Evolutionary conservation across 2,113 vertebrate species (phyloP).

Genomic region (Stigmatopora nigra): DNA sequence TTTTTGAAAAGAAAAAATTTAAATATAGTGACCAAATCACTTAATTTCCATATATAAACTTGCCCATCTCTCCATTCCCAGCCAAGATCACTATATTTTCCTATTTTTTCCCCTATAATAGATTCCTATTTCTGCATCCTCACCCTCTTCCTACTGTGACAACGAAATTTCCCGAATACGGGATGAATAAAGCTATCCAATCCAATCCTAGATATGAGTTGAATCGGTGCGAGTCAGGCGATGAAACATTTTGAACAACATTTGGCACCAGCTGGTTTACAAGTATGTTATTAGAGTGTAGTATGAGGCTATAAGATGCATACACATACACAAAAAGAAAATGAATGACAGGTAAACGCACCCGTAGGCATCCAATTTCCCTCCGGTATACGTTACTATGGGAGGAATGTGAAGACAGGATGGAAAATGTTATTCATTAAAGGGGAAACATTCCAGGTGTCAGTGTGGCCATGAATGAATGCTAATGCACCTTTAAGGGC

Average conservation of each 20-base stretch:
- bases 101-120: too few relatives aligned
- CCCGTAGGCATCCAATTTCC: conserved; percentile 13
- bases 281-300: conserved; percentile 35
- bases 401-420: conserved; percentile 41
- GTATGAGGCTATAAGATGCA: conserved; percentile 14
- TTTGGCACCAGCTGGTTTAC: conserved; percentile 41
- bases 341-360: conserved; percentile 28
- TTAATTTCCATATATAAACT: too few relatives aligned
- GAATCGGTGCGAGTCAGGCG: too few relatives aligned
- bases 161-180: too few relatives aligned
- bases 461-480: conserved; percentile 6
- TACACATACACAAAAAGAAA: conserved; percentile 4
- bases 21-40: too few relatives aligned
- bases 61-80: too few relatives aligned
- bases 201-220: too few relatives aligned
- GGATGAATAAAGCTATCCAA: too few relatives aligned
- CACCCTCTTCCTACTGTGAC: too few relatives aligned
- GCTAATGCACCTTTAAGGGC: neutral
- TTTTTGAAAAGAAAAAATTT: too few relatives aligned
- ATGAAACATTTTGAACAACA: neutral
- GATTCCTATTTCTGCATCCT: too few relatives aligned
- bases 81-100: too few relatives aligned
- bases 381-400: conserved; percentile 13
- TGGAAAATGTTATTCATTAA: conserved; percentile 57
- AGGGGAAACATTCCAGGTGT: conserved; percentile 59